phyloP scores from a whole-genome alignment of 1,140 invertebrate genomes.

The Odontomachus brunneus region DNA sequence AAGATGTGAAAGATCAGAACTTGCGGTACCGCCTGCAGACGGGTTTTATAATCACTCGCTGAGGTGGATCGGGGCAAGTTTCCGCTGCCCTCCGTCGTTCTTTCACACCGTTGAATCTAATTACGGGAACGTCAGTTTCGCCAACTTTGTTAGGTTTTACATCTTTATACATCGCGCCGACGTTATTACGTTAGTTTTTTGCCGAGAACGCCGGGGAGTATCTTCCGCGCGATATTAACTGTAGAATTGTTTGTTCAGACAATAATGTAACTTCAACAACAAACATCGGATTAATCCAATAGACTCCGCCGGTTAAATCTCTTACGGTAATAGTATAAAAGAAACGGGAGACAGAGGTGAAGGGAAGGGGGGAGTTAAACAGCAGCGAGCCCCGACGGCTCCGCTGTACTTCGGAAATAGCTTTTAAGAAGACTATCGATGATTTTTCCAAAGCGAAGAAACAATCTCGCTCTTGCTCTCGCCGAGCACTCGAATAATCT shows the following conservation, averaged over 20 bases:
- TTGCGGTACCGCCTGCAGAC: constrained; percentile 60
- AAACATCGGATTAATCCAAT: constrained; percentile 23
- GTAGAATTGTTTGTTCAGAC: constrained; percentile 21
- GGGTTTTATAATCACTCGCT: constrained; percentile 70
- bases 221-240: constrained; percentile 37
- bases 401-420: not conserved
- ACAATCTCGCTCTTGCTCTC: not conserved
- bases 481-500: not conserved
- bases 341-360: not conserved
- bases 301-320: not conserved
- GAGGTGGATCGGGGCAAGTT: constrained; percentile 68
- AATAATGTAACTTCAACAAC: constrained; percentile 13
- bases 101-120: constrained; percentile 75
- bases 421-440: constrained; percentile 27
- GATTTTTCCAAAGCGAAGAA: constrained; percentile 5
- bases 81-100: constrained; percentile 67
- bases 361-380: constrained; percentile 21
- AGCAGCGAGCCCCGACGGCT: not conserved
- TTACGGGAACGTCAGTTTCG: constrained; percentile 75
- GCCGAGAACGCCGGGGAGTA: not conserved
- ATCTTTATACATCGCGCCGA: constrained; percentile 55
- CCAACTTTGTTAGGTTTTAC: constrained; percentile 66
- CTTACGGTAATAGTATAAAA: not conserved
- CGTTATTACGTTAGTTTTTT: constrained; percentile 48
- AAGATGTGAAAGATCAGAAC: constrained; percentile 54